Base-by-base conservation (phyloP, 2,113 vertebrate species). In the Pomatorhinus ruficollis region DNA sequence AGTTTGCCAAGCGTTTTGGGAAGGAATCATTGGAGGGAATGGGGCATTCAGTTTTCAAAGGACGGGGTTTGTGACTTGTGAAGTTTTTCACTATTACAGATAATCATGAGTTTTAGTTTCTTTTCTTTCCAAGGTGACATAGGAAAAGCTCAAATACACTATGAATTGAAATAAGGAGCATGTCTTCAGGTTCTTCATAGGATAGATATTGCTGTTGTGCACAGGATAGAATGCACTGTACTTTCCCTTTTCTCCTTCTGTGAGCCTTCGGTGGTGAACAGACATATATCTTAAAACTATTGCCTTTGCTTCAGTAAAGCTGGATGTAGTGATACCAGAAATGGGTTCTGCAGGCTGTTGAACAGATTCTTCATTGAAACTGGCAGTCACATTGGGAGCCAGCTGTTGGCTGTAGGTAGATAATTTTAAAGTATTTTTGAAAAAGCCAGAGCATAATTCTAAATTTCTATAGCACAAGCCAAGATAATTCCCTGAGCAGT, bases 291-390 rank as follows among this genome's bases (percentile, higher is more conserved):
- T 93, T 64, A 65, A 94, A 97, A 96, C 61, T 77, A 82, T n/a
- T 47, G 56, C 45, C 66, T 87, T 95, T 96, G 60, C 61, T 70
- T 60, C 45, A 71, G 60, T 45, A 56, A 70, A 89, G 52, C 83
- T 95, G 53, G 85, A 53, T 83, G 35, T 47, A 95, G 74, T 10
- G 52, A 76, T 85, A 87, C 39, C 56, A 89, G 63, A 70, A 66
- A 96, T 90, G 59, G 30, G 63, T 50, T 37, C 31, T 56, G 47
- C 64, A 82, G 65, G 69, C 66, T 87, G 79, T 57, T 84, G 82
- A 85, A 87, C 76, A 87, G 64, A 72, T 72, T 89, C 90, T 96
- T 97, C 94, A 96, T 23, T 83, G 96, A 94, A 97, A 94, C 81
- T 94, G 94, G 80, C 96, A 97, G 92, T 44, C 69, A 80, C 64